phyloP scores from a whole-genome alignment of 2,113 vertebrate species.

The Epinephelus cyanopodus region DNA sequence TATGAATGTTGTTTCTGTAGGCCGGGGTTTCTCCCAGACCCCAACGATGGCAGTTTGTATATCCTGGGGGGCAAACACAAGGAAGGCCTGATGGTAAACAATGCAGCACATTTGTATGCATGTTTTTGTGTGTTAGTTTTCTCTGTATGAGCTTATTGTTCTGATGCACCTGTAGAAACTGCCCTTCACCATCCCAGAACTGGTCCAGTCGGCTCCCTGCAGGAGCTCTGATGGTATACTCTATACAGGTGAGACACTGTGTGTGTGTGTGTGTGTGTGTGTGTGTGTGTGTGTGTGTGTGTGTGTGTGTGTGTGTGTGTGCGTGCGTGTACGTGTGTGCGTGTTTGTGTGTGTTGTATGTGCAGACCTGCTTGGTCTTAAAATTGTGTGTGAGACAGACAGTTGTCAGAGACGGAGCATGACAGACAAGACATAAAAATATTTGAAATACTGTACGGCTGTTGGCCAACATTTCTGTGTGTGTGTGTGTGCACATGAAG shows the following conservation, averaged over 20 bases:
- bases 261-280: slow-evolving; percentile 1
- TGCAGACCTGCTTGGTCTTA: neutral
- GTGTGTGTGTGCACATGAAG: slow-evolving; percentile 69
- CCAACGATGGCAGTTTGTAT: slow-evolving; percentile 95
- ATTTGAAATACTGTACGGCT: neutral
- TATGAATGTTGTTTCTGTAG: slow-evolving; percentile 76
- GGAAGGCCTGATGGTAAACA: slow-evolving; percentile 94
- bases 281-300: slow-evolving; percentile 3
- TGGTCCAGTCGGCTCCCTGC: slow-evolving; percentile 96
- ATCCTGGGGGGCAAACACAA: slow-evolving; percentile 92
- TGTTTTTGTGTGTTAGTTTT: slow-evolving; percentile 28
- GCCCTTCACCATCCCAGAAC: slow-evolving; percentile 96
- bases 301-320: rapidly evolving
- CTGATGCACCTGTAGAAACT: slow-evolving; percentile 88
- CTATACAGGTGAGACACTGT: slow-evolving; percentile 88
- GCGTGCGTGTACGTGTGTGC: neutral
- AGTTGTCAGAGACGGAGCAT: neutral
- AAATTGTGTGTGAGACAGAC: neutral
- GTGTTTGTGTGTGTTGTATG: neutral
- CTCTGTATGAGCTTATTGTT: slow-evolving; percentile 6
- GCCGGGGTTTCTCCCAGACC: slow-evolving; percentile 95
- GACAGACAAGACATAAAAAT: neutral
- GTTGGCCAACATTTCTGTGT: neutral
- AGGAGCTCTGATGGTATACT: slow-evolving; percentile 95
- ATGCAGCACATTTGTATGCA: neutral